phyloP scores from a whole-genome alignment of 92 coral and sea anemone genomes.

The Porites rus region DNA sequence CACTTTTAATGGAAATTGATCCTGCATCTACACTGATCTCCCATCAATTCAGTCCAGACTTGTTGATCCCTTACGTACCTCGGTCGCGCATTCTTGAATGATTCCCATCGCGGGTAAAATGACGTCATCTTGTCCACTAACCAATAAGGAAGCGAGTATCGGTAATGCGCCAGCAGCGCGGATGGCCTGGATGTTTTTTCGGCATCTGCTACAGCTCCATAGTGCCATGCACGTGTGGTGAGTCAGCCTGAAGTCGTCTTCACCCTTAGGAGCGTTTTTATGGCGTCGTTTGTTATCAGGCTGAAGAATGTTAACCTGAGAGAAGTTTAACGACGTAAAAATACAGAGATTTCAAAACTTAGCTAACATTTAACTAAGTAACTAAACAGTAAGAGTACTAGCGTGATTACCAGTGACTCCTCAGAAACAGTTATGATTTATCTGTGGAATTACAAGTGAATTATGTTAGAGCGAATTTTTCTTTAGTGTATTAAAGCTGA shows the following conservation, averaged over 20 bases:
- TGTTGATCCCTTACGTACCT: conserved; percentile 43
- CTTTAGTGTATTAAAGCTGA: too few relatives aligned
- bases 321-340: not conserved
- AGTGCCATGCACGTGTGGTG: conserved; percentile 84
- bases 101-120: conserved; percentile 83
- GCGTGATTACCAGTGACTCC: not conserved
- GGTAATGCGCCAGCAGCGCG: conserved; percentile 87
- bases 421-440: not conserved
- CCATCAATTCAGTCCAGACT: too few relatives aligned
- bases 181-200: conserved; percentile 73
- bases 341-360: not conserved
- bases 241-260: conserved; percentile 47
- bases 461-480: too few relatives aligned
- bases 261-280: conserved; percentile 24
- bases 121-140: conserved; percentile 67
- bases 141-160: conserved; percentile 78
- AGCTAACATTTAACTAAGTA: too few relatives aligned
- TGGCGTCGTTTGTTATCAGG: conserved; percentile 27
- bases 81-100: conserved; percentile 88
- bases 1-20: too few relatives aligned
- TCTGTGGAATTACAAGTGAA: too few relatives aligned
- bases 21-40: too few relatives aligned
- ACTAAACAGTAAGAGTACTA: too few relatives aligned
- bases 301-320: conserved; percentile 64
- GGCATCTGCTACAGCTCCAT: conserved; percentile 89